A percentile compares a stretch with the other conserved stretches of the same genome.
These are phyloP conservation scores for Cryptocheilus praepositus DNA, from an alignment of 2,888 invertebrate genomes.

Conservation along the genomic window DNA sequence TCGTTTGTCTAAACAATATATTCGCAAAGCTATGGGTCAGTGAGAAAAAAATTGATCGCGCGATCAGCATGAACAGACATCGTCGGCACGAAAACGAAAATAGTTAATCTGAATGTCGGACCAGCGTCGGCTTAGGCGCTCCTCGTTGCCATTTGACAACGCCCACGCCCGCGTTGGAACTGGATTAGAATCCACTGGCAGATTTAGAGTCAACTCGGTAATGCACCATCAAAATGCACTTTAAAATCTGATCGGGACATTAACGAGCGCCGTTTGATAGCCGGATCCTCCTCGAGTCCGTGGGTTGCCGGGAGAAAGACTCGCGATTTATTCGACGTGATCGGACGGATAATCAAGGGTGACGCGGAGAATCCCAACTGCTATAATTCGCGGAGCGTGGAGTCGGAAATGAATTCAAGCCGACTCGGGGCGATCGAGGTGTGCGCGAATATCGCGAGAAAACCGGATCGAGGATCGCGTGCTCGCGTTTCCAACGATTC, in stretches of 20 bases:
- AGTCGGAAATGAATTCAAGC: conserved; percentile 28
- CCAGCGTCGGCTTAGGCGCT: conserved; percentile 48
- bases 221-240: conserved; percentile 35
- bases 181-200: conserved; percentile 43
- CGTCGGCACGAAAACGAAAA: conserved; percentile 45
- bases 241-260: conserved; percentile 14
- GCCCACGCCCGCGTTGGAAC: conserved; percentile 44
- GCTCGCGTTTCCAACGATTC: conserved; percentile 32
- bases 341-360: too few relatives aligned
- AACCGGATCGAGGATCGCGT: conserved; percentile 33
- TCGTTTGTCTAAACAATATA: too few relatives aligned
- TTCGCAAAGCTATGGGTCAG: too few relatives aligned
- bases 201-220: conserved; percentile 41
- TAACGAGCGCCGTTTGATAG: conserved; percentile 23
- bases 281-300: background rate
- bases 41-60: conserved; percentile 42
- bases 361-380: too few relatives aligned
- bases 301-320: too few relatives aligned
- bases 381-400: too few relatives aligned
- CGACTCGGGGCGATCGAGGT: conserved; percentile 24
- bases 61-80: conserved; percentile 42
- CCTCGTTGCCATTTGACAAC: conserved; percentile 54
- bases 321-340: too few relatives aligned
- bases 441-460: background rate
- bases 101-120: conserved; percentile 51